Evolutionary conservation across 2,113 vertebrate genomes (phyloP).

Genomic region (Solea solea): DNA sequence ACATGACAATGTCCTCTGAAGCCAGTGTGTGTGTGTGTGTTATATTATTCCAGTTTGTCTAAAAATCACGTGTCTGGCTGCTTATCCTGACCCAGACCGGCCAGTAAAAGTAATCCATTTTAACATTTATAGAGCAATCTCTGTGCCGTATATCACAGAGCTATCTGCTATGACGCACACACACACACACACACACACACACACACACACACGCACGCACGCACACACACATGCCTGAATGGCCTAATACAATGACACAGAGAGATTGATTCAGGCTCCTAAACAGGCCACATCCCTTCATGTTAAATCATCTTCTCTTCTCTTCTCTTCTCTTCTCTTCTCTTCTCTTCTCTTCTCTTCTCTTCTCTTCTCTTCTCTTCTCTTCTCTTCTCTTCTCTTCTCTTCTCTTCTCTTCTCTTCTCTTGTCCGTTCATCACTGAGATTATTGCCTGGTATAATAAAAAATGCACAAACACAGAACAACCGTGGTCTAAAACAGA

Average conservation of each 20-base stretch:
- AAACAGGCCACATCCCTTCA: conserved; percentile 74
- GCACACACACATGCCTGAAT: conserved; percentile 62
- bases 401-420: conserved; percentile 9
- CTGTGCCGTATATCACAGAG: conserved; percentile 44
- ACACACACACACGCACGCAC: conserved; percentile 42
- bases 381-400: conserved; percentile 11
- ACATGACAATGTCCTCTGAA: no score
- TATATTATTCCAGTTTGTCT: conserved; percentile 7
- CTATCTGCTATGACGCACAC: conserved; percentile 59
- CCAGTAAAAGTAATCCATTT: conserved; percentile 49
- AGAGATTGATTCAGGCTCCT: conserved; percentile 77
- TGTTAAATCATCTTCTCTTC: conserved; percentile 63
- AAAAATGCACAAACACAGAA: conserved; percentile 12
- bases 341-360: conserved; percentile 13
- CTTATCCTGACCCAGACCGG: conserved; percentile 21
- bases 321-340: conserved; percentile 13
- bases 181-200: conserved; percentile 41
- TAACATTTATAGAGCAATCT: conserved; percentile 65
- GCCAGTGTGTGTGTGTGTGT: no score
- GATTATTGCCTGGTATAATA: background rate
- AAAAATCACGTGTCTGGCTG: conserved; percentile 11
- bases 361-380: background rate
- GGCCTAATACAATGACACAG: conserved; percentile 77
- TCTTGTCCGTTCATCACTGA: conserved; percentile 18
- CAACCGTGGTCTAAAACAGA: conserved; percentile 8